A percentile compares a stretch with the other conserved stretches of the same genome.
Evolutionary conservation across 2,797 vertebrate species (phyloP).

Genomic region (Euphonia xanthogaster): DNA sequence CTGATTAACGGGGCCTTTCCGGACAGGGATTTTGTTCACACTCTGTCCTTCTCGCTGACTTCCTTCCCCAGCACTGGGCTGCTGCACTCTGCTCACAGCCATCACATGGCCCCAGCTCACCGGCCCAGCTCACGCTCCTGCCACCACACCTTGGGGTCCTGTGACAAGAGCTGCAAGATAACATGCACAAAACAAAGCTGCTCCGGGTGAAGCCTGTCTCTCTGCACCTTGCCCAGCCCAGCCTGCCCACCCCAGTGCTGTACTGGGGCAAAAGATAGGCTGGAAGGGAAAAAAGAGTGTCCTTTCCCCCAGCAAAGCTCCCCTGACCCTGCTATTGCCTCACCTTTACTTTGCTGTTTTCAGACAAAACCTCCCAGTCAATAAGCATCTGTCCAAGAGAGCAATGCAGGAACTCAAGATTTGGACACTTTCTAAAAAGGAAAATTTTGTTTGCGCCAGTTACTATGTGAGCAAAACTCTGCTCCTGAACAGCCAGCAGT

Average conservation of each 20-base stretch:
- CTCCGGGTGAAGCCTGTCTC: not conserved
- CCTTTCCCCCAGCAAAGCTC: not conserved
- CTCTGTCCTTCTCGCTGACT: conserved; percentile 41
- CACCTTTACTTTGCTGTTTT: not conserved
- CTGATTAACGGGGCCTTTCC: conserved; percentile 55
- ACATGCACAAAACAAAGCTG: not conserved
- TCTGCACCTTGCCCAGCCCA: not conserved
- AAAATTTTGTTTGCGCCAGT: not conserved
- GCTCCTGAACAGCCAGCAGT: not conserved
- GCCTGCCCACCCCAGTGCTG: not conserved
- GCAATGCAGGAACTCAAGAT: not conserved
- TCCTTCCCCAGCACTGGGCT: not conserved
- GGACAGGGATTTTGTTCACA: conserved; percentile 34
- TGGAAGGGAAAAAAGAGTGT: not conserved
- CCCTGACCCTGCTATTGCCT: not conserved
- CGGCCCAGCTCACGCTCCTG: rapidly evolving
- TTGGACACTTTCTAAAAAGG: not conserved
- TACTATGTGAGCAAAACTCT: not conserved
- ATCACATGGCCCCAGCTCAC: not conserved
- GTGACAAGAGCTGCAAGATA: not conserved
- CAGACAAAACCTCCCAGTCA: not conserved
- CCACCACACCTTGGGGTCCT: not conserved
- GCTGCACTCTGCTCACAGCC: not conserved
- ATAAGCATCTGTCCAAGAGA: not conserved
- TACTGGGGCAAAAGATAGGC: not conserved